These are phyloP conservation scores for Myiopsitta monachus DNA, from an alignment of 2,113 vertebrate genomes.

Conservation along the genomic window DNA sequence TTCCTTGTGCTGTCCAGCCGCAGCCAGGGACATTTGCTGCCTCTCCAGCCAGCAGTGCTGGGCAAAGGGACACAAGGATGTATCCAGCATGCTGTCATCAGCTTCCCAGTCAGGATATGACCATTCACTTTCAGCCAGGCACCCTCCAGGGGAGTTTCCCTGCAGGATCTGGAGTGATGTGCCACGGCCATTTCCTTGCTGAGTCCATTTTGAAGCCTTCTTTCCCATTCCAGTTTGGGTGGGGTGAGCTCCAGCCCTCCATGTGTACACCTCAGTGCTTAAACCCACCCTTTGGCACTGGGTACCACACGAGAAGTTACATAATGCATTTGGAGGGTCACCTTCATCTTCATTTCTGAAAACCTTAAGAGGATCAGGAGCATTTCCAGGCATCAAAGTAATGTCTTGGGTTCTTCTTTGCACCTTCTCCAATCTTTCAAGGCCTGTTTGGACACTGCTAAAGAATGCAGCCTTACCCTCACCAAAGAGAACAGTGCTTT, in stretches of 20 bases:
- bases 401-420: not conserved
- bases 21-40: not conserved
- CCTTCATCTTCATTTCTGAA: not conserved
- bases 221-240: not conserved
- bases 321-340: not conserved
- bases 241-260: not conserved
- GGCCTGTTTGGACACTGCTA: not conserved
- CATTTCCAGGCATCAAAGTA: not conserved
- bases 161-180: not conserved
- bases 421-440: not conserved
- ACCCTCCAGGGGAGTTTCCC: not conserved
- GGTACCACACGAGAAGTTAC: not conserved
- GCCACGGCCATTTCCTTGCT: not conserved
- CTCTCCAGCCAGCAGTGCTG: not conserved
- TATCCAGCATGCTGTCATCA: not conserved
- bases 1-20: fast-evolving
- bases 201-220: not conserved
- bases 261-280: fast-evolving
- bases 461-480: not conserved
- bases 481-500: not conserved
- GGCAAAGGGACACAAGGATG: not conserved
- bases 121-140: not conserved
- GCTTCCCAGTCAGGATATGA: not conserved
- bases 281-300: not conserved
- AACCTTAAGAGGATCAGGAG: not conserved